Evolutionary conservation across 2,888 invertebrate species (phyloP).

Genomic region (Dichetophora obliterata): DNA sequence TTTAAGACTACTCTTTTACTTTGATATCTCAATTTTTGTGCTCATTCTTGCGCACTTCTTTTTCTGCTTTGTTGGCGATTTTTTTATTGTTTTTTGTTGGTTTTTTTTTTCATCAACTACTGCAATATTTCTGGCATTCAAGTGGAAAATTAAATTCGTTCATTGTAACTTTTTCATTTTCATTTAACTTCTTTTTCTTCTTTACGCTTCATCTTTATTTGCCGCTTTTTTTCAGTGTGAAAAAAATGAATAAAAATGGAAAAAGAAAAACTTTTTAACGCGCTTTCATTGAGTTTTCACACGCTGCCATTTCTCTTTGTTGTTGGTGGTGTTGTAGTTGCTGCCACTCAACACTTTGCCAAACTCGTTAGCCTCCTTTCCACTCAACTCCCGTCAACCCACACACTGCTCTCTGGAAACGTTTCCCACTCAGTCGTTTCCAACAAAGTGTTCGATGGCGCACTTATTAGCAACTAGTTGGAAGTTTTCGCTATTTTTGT

Average conservation of each 20-base stretch:
- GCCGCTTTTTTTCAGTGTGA: neutral
- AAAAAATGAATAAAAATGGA: neutral
- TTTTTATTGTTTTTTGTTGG: neutral
- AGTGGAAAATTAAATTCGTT: conserved; percentile 61
- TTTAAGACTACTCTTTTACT: neutral
- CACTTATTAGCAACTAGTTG: conserved; percentile 9
- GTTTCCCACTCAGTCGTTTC: no score
- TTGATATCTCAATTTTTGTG: no score
- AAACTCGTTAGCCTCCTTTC: neutral
- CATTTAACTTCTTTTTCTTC: conserved; percentile 1
- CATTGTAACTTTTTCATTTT: conserved; percentile 32
- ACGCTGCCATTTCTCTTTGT: neutral
- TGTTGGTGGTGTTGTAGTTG: conserved; percentile 4
- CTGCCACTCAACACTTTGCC: neutral
- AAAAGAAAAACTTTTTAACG: neutral
- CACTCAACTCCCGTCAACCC: neutral
- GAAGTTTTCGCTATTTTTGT: conserved; percentile 22
- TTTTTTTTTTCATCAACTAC: conserved; percentile 41
- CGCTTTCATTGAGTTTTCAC: neutral
- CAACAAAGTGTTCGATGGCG: conserved; percentile 1
- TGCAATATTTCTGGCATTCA: conserved; percentile 49
- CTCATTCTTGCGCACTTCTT: no score
- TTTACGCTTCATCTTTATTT: conserved; percentile 28
- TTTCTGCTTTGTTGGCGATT: neutral
- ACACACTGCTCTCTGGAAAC: neutral